These are phyloP conservation scores for Drosophila bocki DNA, from an alignment of 1,140 invertebrate genomes.

Conservation along the genomic window DNA sequence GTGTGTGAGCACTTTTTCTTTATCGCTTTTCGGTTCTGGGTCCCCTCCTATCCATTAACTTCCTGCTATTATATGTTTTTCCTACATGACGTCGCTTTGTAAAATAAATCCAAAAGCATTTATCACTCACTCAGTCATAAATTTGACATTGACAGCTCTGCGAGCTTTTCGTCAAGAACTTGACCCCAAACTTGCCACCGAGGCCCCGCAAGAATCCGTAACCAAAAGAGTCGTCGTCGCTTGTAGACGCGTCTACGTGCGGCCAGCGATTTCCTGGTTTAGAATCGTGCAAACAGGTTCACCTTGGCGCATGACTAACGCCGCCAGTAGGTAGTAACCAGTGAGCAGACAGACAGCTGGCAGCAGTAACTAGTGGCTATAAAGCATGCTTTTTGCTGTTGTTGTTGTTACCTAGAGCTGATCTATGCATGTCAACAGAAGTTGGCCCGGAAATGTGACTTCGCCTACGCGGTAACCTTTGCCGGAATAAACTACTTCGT, in stretches of 20 bases:
- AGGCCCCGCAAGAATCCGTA: conserved; percentile 41
- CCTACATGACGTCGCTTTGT: conserved; percentile 10
- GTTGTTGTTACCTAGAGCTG: conserved; percentile 6
- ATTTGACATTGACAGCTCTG: conserved; percentile 22
- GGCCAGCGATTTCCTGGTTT: conserved; percentile 75
- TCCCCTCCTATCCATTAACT: not conserved
- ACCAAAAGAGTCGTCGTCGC: conserved; percentile 9
- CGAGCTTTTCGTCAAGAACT: conserved; percentile 64
- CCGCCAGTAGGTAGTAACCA: conserved; percentile 17
- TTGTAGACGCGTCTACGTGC: conserved; percentile 65
- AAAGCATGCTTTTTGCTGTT: conserved; percentile 5
- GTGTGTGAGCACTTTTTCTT: conserved; percentile 7
- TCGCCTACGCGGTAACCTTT: conserved; percentile 67
- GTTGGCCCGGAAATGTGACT: conserved; percentile 69
- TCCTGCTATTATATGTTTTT: conserved; percentile 5
- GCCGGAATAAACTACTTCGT: not conserved
- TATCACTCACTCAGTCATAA: conserved; percentile 34
- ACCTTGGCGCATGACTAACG: conserved; percentile 80
- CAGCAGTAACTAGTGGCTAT: conserved; percentile 2
- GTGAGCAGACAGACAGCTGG: not conserved
- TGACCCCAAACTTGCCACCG: conserved; percentile 68
- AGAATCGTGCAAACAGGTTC: conserved; percentile 82
- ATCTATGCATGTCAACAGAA: conserved; percentile 66
- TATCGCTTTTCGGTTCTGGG: conserved; percentile 2
- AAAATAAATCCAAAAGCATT: conserved; percentile 12